Conservation (phyloP, 2,888 invertebrate species). For the Agonum fuliginosum region DNA sequence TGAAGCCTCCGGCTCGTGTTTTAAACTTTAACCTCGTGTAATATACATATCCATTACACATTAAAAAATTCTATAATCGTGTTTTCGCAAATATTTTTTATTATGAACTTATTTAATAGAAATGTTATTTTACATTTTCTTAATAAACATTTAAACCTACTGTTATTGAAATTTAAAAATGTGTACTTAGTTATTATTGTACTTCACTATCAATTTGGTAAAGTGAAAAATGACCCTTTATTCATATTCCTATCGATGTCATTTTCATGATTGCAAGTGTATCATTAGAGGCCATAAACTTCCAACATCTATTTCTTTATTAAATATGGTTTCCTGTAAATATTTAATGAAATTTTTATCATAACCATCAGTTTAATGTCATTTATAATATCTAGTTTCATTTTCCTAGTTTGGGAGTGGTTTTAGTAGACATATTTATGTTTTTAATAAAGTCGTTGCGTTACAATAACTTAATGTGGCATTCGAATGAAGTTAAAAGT, state of each 20-base stretch:
- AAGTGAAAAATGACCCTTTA: neutral
- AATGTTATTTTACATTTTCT: too few species aligned
- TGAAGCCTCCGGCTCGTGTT: too few species aligned
- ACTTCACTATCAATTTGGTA: neutral
- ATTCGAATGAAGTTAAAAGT: neutral
- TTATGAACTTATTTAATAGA: too few species aligned
- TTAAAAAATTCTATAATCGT: too few species aligned
- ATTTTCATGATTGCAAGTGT: constrained; percentile 30
- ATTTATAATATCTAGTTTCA: constrained; percentile 29
- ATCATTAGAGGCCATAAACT: constrained; percentile 39
- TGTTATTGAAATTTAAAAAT: too few species aligned
- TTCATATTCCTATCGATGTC: constrained; percentile 9
- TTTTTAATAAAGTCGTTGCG: constrained; percentile 23
- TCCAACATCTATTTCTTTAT: constrained; percentile 23
- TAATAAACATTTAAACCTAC: too few species aligned
- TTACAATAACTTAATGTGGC: constrained; percentile 1
- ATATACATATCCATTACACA: too few species aligned
- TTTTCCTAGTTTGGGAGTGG: neutral
- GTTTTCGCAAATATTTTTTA: too few species aligned
- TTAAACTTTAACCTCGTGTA: too few species aligned
- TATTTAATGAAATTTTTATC: constrained; percentile 25
- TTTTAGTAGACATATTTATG: constrained; percentile 3
- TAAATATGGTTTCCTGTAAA: constrained; percentile 34
- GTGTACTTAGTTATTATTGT: too few species aligned
- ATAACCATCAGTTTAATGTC: constrained; percentile 6